Percentiles rank a stretch among this genome's conserved stretches.
These are phyloP conservation scores for Sus scrofa DNA, from an alignment of 2,113 vertebrate species.

Conservation along the genomic window T2T-Sscrofa CM000824.6:191369501-191370000, in stretches of 20 bases:
- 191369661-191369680: background rate
- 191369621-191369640: background rate
- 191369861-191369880: background rate
- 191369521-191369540: background rate
- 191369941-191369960: background rate
- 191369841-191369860: background rate
- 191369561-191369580: background rate
- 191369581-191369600: background rate
- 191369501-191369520: background rate
- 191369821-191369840: background rate
- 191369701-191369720: background rate
- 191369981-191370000: background rate
- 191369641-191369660: background rate
- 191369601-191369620: background rate
- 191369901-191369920: background rate
- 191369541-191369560: background rate
- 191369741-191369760: background rate
- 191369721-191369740: background rate
- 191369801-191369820: background rate
- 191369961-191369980: constrained; percentile 51
- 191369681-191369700: background rate
- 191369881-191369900: background rate
- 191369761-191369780: background rate
- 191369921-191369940: constrained; percentile 4
- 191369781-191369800: background rate